Evolutionary conservation across 2,888 invertebrate species (phyloP), one percentile per base, ranked within the genome.

Genomic region (Erebia aethiops): DNA sequence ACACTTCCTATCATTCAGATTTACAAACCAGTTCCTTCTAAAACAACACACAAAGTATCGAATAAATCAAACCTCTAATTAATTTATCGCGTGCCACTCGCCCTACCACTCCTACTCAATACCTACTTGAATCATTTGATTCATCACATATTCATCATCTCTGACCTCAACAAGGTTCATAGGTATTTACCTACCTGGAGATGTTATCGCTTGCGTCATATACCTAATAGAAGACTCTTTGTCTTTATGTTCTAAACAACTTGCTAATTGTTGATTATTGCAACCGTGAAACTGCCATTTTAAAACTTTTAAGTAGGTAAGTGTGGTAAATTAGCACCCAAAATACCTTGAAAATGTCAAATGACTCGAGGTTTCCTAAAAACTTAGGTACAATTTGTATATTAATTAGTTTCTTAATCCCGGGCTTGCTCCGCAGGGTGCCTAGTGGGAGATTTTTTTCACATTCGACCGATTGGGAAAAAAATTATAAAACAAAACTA

Each of bases 231-330:
- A 21, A 21, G 21, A 62, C 49, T 62, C 62, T 62, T 62, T 62
- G 62, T 62, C 18, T 16, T 43, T 49, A 1, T 14, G 49, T 8
- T 62, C 62, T 18, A 21, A 62, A 14, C 14, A 9, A 57, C 26
- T 57, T 57, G 56, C 56, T 57, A 57, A 57, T 57, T 57, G 26
- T 57, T 57, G 13, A 2, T 21, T 26, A 56, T 21, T 56, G 18
- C 5, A 43, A 49, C 62, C 62, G 21, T 49, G 62, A 46, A 60
- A 26, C 26, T 26, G 3, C 57, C 26, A 13, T 26, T n/a, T n/a
- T n/a, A n/a, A n/a, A n/a, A n/a, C n/a, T 57, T 57, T 60, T 9
- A 60, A 10, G 60, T 43, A 60, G 41, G 10, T 61, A 18, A 13
- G 8, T 49, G 35, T 35, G 1, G 16, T 43, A 60, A 13, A 60